Evolutionary conservation across 2,888 invertebrate species (phyloP).

Genomic region (Argyra leucocephala): DNA sequence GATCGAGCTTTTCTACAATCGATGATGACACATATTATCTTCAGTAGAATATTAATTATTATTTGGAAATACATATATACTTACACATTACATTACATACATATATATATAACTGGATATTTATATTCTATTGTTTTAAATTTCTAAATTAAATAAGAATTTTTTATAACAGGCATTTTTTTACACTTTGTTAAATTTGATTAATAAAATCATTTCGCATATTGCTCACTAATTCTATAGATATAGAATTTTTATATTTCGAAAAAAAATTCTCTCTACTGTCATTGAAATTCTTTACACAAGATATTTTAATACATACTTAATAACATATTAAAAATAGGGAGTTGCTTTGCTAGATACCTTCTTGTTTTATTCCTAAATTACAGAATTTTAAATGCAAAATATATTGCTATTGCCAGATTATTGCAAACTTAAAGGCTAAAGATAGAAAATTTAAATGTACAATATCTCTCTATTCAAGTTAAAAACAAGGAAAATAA

Average conservation of each 20-base stretch:
- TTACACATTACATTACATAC: no score
- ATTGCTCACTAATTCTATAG: no score
- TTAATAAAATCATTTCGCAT: no score
- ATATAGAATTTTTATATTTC: neutral
- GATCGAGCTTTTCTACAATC: neutral
- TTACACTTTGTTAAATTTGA: neutral
- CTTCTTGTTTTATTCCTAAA: neutral
- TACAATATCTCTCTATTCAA: no score
- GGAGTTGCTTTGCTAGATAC: neutral
- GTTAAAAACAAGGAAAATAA: no score
- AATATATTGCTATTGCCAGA: slow-evolving; percentile 6
- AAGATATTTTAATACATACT: no score
- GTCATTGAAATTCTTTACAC: no score
- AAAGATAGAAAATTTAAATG: no score
- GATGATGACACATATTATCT: slow-evolving; percentile 3
- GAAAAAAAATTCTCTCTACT: neutral
- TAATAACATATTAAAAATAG: neutral
- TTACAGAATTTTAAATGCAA: neutral
- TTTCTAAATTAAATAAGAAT: neutral
- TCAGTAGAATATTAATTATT: neutral
- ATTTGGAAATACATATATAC: neutral
- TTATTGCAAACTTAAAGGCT: neutral
- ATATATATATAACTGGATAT: neutral
- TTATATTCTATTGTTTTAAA: neutral
- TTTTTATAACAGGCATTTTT: neutral